These are phyloP conservation scores for Folsomia candida DNA, from an alignment of 2,888 invertebrate species.

Conservation along the genomic window DNA sequence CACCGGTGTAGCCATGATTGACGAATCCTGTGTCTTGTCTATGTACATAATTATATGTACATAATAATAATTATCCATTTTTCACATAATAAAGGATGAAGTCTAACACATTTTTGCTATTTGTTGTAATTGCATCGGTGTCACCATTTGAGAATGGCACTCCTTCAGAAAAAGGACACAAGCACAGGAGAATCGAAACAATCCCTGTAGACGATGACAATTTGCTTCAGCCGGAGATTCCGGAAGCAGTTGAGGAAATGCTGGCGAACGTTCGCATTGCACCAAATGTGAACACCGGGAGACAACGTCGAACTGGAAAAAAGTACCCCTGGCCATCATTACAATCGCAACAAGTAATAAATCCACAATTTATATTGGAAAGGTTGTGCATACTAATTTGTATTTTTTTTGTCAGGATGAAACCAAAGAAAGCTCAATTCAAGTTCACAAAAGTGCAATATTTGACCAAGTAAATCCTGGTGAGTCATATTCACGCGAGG, in stretches of 20 bases:
- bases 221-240: neutral
- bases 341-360: neutral
- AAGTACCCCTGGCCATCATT: too few species aligned
- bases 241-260: constrained; percentile 15
- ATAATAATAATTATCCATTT: too few species aligned
- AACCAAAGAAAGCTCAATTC: neutral
- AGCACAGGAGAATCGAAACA: constrained; percentile 8
- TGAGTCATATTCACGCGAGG: neutral
- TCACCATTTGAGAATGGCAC: neutral
- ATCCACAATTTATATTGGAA: too few species aligned
- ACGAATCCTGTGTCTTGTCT: too few species aligned
- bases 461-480: neutral
- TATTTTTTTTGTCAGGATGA: neutral
- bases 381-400: too few species aligned
- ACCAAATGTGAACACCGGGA: neutral
- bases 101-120: too few species aligned
- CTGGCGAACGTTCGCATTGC: constrained; percentile 11
- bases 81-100: too few species aligned
- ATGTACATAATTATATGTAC: too few species aligned
- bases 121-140: neutral
- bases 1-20: too few species aligned
- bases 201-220: constrained; percentile 21
- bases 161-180: constrained; percentile 15
- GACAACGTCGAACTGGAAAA: neutral
- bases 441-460: too few species aligned